Conservation (phyloP, 1,140 invertebrate genomes). For the Halictus rubicundus region DNA sequence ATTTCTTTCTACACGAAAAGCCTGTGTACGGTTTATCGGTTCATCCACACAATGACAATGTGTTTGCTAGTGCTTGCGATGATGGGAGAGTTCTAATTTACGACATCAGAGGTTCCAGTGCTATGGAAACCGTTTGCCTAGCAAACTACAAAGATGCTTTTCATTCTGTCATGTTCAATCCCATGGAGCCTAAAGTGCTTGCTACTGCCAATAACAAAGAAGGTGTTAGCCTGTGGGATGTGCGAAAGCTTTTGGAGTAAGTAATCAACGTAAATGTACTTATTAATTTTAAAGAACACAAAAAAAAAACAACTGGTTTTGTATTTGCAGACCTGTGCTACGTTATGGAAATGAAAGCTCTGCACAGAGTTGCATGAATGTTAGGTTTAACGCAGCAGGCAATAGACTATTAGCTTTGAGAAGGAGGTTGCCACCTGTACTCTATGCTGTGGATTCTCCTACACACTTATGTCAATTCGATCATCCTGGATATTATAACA, state of each 20-base stretch:
- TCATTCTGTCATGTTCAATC: constrained; percentile 96
- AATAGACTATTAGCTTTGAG: constrained; percentile 90
- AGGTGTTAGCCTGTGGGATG: constrained; percentile 93
- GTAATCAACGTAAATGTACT: constrained; percentile 51
- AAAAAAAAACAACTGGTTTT: neutral
- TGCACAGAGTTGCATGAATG: constrained; percentile 93
- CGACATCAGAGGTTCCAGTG: constrained; percentile 87
- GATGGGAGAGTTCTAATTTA: constrained; percentile 93
- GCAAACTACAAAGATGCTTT: constrained; percentile 88
- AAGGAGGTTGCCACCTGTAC: constrained; percentile 90
- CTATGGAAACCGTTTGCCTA: constrained; percentile 83
- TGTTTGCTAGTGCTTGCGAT: constrained; percentile 94
- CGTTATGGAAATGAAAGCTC: constrained; percentile 87
- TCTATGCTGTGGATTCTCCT: constrained; percentile 87
- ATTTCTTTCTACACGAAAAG: constrained; percentile 91
- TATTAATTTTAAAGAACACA: neutral
- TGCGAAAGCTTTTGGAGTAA: constrained; percentile 91
- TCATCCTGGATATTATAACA: constrained; percentile 95
- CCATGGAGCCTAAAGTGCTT: constrained; percentile 88
- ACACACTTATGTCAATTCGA: constrained; percentile 92
- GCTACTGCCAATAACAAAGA: constrained; percentile 94
- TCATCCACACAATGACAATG: constrained; percentile 90
- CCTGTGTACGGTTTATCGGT: constrained; percentile 94
- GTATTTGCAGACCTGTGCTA: constrained; percentile 82
- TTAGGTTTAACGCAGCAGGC: constrained; percentile 91